Conservation (phyloP, 1,140 invertebrate species). For the Laupala kohalensis region DNA sequence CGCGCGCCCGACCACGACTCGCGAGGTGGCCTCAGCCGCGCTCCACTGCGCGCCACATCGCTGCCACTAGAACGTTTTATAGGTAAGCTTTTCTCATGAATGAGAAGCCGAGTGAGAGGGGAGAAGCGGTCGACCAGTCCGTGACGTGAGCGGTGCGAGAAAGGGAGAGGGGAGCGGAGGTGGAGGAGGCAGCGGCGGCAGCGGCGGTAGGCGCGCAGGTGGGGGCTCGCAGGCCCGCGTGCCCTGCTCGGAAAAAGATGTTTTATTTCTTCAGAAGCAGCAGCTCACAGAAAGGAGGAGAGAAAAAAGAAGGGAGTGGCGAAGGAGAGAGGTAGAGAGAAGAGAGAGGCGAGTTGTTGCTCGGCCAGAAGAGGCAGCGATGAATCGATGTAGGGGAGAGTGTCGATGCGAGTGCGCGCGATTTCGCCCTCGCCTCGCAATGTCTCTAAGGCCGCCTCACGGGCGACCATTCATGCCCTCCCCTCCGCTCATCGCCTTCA, state of each 20-base stretch:
- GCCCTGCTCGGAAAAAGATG: not conserved
- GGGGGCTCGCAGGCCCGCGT: too few relatives aligned
- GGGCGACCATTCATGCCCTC: not conserved
- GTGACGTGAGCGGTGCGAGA: not conserved
- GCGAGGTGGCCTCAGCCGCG: not conserved
- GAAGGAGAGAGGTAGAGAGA: not conserved
- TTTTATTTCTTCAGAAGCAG: not conserved
- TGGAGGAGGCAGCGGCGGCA: not conserved
- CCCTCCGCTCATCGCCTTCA: too few relatives aligned
- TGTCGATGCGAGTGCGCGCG: too few relatives aligned
- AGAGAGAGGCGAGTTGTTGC: not conserved
- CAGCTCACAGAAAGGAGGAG: not conserved
- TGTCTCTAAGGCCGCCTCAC: not conserved
- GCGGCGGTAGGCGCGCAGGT: not conserved
- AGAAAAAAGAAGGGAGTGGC: not conserved
- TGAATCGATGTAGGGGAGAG: too few relatives aligned
- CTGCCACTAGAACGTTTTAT: slow-evolving; percentile 10
- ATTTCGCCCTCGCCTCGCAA: too few relatives aligned
- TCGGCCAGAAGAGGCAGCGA: not conserved
- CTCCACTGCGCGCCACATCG: slow-evolving; percentile 2
- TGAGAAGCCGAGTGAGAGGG: slow-evolving; percentile 1
- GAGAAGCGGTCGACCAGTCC: not conserved
- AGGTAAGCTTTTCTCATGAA: slow-evolving; percentile 11
- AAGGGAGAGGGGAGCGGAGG: not conserved
- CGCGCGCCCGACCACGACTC: not conserved